Evolutionary conservation across 2,888 invertebrate genomes (phyloP).

Genomic region (Limnephilus lunatus): DNA sequence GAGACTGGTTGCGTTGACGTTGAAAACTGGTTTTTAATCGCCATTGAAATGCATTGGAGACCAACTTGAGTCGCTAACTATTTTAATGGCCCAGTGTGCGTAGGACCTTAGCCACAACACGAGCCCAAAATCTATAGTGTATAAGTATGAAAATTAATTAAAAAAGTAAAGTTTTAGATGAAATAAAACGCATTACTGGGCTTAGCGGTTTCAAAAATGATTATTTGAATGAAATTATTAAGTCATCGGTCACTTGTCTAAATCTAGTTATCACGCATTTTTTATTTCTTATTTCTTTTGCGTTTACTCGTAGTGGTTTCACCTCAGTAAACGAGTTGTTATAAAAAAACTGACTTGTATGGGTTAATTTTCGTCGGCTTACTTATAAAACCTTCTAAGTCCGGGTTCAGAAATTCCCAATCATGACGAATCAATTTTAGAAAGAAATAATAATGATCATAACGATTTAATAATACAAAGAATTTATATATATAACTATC

Average conservation of each 20-base stretch:
- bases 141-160: not conserved
- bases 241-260: not conserved
- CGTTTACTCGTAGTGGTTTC: not conserved
- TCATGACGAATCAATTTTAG: not conserved
- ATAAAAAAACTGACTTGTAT: not conserved
- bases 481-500: too few species aligned
- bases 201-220: not conserved
- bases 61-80: too few species aligned
- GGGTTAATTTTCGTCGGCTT: not conserved
- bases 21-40: too few species aligned
- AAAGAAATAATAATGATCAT: not conserved
- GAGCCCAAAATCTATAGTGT: not conserved
- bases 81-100: too few species aligned
- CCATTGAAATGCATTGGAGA: too few species aligned
- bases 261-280: not conserved
- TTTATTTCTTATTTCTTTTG: not conserved
- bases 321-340: not conserved
- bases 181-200: not conserved
- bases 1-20: too few species aligned
- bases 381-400: not conserved
- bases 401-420: not conserved
- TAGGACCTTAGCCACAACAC: not conserved
- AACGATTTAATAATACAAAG: not conserved
- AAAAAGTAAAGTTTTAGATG: not conserved
- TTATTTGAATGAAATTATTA: not conserved